Evolutionary conservation across 2,113 vertebrate species (phyloP).

Genomic region (Castor canadensis): DNA sequence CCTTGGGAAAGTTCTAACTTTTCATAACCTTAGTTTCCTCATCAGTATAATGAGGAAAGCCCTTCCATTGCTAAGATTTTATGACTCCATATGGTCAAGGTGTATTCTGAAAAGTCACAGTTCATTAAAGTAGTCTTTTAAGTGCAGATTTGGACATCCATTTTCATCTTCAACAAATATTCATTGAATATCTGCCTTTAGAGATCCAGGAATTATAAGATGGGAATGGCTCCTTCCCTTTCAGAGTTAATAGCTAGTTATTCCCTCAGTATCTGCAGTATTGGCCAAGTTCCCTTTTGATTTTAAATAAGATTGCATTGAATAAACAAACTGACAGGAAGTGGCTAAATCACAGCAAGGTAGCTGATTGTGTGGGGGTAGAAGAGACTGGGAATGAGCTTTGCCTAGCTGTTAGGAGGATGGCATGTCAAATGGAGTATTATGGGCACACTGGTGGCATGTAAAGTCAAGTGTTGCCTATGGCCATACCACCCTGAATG

Average conservation of each 20-base stretch:
- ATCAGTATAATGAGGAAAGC: background rate
- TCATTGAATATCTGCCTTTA: background rate
- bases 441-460: background rate
- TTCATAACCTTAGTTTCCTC: background rate
- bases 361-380: background rate
- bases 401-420: background rate
- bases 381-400: background rate
- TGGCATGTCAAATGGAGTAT: background rate
- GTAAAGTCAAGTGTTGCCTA: background rate
- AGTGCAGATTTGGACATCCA: background rate
- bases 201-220: background rate
- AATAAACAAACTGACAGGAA: background rate
- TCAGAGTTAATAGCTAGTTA: background rate
- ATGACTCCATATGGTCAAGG: background rate
- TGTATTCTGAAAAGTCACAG: slow-evolving; percentile 1
- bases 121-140: background rate
- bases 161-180: slow-evolving; percentile 11
- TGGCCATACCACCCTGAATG: too few relatives aligned
- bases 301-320: background rate
- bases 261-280: background rate
- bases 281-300: background rate
- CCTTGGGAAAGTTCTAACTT: background rate
- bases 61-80: background rate
- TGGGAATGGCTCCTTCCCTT: background rate
- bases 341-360: background rate